Base-by-base conservation (phyloP, 2,113 vertebrate species). In the Amblyornis subalaris region DNA sequence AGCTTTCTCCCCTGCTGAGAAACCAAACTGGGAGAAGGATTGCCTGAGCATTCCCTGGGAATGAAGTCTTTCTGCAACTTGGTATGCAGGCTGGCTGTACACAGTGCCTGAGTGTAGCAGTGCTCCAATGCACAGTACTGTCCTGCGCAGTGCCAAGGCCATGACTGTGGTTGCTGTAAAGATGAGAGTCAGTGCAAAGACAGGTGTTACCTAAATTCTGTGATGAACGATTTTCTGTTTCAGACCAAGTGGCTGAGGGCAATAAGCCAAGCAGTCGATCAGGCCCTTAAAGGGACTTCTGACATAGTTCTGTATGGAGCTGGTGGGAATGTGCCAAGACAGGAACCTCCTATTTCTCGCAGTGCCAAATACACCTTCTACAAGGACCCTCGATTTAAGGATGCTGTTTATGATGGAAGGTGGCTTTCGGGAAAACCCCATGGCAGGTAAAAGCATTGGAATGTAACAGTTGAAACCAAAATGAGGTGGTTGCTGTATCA, bases 301-400 rank as follows among this genome's bases (percentile, higher is more conserved):
- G 98, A 99, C 51, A 62, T 95, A 7, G 73, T 96, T 7, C 80
- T 97, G 0, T 96, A 93, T 24, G 91, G 92, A 74, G 80, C 97
- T 88, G 89, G 97, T 5, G 98, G 97, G 85, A 97, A 95, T 21
- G 69, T 97, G 28, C 97, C 97, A 57, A 98, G 98, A 91, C 96
- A 98, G 57, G 99, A 99, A n/a, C 99, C 99, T 23, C 99, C 99
- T 31, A 96, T 98, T 90, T 99, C 98, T 82, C 98, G 99, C 78
- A 99, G 98, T 25, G 99, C 99, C 64, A 98, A 97, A 28, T 99
- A 99, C 79, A 99, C 98, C 9, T 99, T 99, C 94, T 99, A 99
- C 91, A 99, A 99, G 94, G 99, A 99, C 66, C 97, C 98, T 47
- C 98, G 99, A 42, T 97, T 99, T 28, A 99, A 99, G 92, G 99